Evolutionary conservation across 1,140 invertebrate species (phyloP).

Genomic region (Drosophila miranda): DNA sequence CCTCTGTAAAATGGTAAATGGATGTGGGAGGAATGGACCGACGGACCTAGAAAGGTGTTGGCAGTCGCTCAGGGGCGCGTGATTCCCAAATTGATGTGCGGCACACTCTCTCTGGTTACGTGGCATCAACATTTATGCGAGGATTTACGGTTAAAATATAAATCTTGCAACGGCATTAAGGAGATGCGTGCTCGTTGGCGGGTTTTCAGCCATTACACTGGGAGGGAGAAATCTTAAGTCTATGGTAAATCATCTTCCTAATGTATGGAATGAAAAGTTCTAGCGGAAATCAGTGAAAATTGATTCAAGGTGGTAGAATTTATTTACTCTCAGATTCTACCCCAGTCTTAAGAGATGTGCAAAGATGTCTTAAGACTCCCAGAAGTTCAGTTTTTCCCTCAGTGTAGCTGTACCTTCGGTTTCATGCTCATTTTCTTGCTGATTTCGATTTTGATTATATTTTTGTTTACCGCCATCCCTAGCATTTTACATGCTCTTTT

Average conservation of each 20-base stretch:
- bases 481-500: not conserved
- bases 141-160: slow-evolving; percentile 62
- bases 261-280: too few species aligned
- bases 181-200: slow-evolving; percentile 23
- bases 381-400: too few species aligned
- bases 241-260: too few species aligned
- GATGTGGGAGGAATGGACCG: slow-evolving; percentile 3
- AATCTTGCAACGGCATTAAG: slow-evolving; percentile 49
- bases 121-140: slow-evolving; percentile 58
- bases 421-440: not conserved
- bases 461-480: slow-evolving; percentile 12
- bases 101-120: slow-evolving; percentile 42
- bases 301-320: too few species aligned
- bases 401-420: too few species aligned
- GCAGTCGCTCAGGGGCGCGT: slow-evolving; percentile 34
- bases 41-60: slow-evolving; percentile 46
- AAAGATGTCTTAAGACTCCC: too few species aligned
- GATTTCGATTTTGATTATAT: slow-evolving; percentile 20
- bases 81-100: slow-evolving; percentile 53
- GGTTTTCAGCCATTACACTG: slow-evolving; percentile 25
- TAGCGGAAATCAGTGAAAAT: too few species aligned
- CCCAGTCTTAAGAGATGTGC: too few species aligned
- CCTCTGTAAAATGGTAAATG: slow-evolving; percentile 31
- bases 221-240: too few species aligned
- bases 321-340: too few species aligned